Base-by-base conservation (phyloP, 2,113 vertebrate species). In the Bungarus multicinctus region DNA sequence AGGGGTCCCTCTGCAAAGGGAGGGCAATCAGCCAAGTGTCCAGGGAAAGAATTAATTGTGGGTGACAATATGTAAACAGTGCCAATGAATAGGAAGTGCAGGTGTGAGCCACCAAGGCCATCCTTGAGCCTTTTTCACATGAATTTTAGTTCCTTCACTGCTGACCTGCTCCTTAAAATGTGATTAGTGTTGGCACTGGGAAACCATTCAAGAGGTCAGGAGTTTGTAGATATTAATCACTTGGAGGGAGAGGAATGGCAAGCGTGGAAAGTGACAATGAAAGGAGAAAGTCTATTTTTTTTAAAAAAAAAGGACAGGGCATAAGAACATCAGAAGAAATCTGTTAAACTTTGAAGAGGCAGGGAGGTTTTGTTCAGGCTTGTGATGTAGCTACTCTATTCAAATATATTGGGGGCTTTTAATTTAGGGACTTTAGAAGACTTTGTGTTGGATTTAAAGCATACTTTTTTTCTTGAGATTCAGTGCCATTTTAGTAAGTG, bases 51-150 rank as follows among this genome's bases (percentile, higher is more conserved):
- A 97, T 97, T 98, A 98, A 98, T 98, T 98, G 97, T 91, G 94
- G 97, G 97, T 98, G 98, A 98, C 98, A 98, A 97, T 97, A 97
- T 98, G 97, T 98, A 98, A 98, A 98, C 98, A 98, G 96, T 95
- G 96, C 95, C 87, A 96, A 97, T 98, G 98, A 98, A 98, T 98
- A 97, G 98, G 96, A 96, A 92, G 93, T 86, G 98, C 98, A 98
- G 98, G 98, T 98, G 98, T 98, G 97, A 98, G 98, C 93, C 45
- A 97, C 97, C 94, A 95, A 96, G 98, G 96, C 96, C 94, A 97
- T 97, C 95, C n/a, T 81, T 85, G 96, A 96, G 96, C 96, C 96
- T 96, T 97, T 98, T 98, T 98, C 98, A 98, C 97, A 98, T 86
- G 96, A 97, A 97, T 97, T 96, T 96, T 90, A 94, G 95, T 96